phyloP scores from a whole-genome alignment of 2,113 vertebrate species.

The Paratilapia polleni region DNA sequence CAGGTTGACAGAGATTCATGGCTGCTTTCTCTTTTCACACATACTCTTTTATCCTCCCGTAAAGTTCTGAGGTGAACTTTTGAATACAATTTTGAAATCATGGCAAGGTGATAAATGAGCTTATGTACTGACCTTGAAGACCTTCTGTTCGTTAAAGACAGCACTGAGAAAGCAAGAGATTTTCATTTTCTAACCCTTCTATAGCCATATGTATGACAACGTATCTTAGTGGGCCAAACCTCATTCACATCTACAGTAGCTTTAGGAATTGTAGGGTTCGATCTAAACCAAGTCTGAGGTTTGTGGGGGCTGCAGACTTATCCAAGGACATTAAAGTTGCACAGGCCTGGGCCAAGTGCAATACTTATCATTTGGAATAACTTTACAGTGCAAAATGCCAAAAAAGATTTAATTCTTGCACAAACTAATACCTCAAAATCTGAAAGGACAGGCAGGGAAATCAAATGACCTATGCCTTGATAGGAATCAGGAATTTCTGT shows the following conservation, averaged over 20 bases:
- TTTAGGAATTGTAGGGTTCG: slow-evolving; percentile 47
- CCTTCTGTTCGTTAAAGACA: neutral
- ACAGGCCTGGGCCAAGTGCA: slow-evolving; percentile 56
- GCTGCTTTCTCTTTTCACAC: slow-evolving; percentile 55
- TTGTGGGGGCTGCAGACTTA: slow-evolving; percentile 41
- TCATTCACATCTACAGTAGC: slow-evolving; percentile 39
- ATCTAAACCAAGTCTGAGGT: slow-evolving; percentile 52
- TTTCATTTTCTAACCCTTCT: slow-evolving; percentile 34
- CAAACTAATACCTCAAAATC: slow-evolving; percentile 53
- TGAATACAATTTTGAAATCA: neutral
- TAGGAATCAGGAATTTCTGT: slow-evolving; percentile 59
- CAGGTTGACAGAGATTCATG: slow-evolving; percentile 57
- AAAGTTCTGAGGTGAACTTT: slow-evolving; percentile 41
- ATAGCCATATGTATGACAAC: slow-evolving; percentile 22
- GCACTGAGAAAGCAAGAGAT: neutral
- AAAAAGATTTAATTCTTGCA: slow-evolving; percentile 50
- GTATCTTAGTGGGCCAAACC: slow-evolving; percentile 22
- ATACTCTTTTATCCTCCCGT: neutral
- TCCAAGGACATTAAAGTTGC: slow-evolving; percentile 55
- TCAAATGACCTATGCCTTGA: slow-evolving; percentile 40
- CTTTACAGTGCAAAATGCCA: slow-evolving; percentile 33
- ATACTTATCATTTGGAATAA: slow-evolving; percentile 68
- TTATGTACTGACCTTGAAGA: neutral
- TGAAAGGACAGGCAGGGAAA: slow-evolving; percentile 32
- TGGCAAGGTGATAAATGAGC: neutral